These are phyloP conservation scores for Psephotus haematonotus DNA, from an alignment of 2,113 vertebrate genomes.

Conservation along the genomic window DNA sequence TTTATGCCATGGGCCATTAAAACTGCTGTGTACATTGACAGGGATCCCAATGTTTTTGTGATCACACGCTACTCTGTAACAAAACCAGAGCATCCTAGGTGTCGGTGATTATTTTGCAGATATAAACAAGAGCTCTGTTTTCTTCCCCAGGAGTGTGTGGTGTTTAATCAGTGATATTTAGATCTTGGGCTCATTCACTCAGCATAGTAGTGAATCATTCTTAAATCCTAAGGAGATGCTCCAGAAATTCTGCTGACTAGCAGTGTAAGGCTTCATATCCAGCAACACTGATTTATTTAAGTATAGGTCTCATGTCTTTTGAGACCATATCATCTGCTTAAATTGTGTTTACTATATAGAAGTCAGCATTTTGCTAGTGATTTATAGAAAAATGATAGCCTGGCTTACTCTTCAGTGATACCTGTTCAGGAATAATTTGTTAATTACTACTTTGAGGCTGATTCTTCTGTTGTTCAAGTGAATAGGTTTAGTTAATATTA, in stretches of 20 bases:
- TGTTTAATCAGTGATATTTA: slow-evolving; percentile 30
- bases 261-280: neutral
- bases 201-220: slow-evolving; percentile 34
- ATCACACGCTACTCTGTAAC: neutral
- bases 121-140: neutral
- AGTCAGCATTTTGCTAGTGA: slow-evolving; percentile 62
- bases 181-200: neutral
- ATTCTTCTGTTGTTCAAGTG: slow-evolving; percentile 65
- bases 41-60: neutral
- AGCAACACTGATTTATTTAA: slow-evolving; percentile 64
- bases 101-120: neutral
- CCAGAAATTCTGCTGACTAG: slow-evolving; percentile 66
- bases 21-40: neutral
- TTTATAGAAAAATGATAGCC: slow-evolving; percentile 66
- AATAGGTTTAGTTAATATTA: slow-evolving; percentile 68
- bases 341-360: slow-evolving; percentile 60
- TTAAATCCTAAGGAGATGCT: slow-evolving; percentile 44
- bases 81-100: neutral
- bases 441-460: slow-evolving; percentile 72
- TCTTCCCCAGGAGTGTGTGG: neutral
- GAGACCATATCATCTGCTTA: slow-evolving; percentile 43
- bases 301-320: slow-evolving; percentile 38
- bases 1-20: neutral
- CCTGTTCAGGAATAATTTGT: slow-evolving; percentile 74
- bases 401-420: slow-evolving; percentile 56